Conservation (phyloP, 1,140 invertebrate genomes). For the Leguminivora glycinivorella region DNA sequence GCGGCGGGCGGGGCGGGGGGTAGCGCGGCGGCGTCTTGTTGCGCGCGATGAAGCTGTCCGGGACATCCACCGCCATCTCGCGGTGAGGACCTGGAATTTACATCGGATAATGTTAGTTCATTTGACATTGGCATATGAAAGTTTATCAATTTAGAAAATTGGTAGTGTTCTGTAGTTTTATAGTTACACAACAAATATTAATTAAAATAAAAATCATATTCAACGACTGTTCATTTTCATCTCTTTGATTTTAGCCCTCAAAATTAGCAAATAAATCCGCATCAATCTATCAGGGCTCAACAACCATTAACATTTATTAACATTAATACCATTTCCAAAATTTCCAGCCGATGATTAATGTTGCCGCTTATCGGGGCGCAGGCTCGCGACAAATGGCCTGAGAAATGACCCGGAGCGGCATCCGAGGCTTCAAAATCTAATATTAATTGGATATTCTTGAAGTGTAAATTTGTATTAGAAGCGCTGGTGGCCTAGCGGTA, state of each 20-base stretch:
- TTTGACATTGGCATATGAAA: too few species aligned
- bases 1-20: slow-evolving; percentile 86
- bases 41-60: slow-evolving; percentile 94
- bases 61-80: slow-evolving; percentile 99
- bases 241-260: not conserved
- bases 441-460: not conserved
- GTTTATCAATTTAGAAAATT: too few species aligned
- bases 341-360: not conserved
- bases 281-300: slow-evolving; percentile 8
- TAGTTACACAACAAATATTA: too few species aligned
- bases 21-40: slow-evolving; percentile 96
- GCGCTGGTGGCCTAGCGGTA: too few species aligned
- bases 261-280: slow-evolving; percentile 16
- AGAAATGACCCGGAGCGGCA: slow-evolving; percentile 29
- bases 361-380: slow-evolving; percentile 12
- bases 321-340: not conserved
- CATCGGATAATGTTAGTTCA: slow-evolving; percentile 12
- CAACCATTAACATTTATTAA: slow-evolving; percentile 31
- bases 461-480: too few species aligned
- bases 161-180: too few species aligned
- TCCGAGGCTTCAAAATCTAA: not conserved
- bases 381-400: slow-evolving; percentile 29
- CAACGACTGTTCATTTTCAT: too few species aligned
- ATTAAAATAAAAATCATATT: too few species aligned
- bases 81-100: slow-evolving; percentile 86